Percentiles rank a stretch among this genome's conserved stretches.
Evolutionary conservation across 2,797 vertebrate species (phyloP).

Genomic region (Peromyscus attwateri): DNA sequence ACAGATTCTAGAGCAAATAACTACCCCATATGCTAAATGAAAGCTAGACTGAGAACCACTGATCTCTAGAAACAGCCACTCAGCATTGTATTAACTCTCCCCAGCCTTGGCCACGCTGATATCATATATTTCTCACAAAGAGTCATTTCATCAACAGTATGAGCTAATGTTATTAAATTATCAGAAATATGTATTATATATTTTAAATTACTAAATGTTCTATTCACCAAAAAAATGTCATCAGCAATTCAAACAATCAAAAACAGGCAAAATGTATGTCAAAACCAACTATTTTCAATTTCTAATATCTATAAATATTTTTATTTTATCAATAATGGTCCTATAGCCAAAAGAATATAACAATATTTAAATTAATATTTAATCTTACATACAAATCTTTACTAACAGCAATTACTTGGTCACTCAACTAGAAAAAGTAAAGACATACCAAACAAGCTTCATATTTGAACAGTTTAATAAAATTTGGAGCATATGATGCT

Average conservation of each 20-base stretch:
- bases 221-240: constrained; percentile 69
- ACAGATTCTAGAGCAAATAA: constrained; percentile 49
- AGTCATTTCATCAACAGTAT: constrained; percentile 46
- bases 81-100: constrained; percentile 44
- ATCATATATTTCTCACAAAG: constrained; percentile 30
- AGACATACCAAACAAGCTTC: constrained; percentile 46
- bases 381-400: constrained; percentile 71
- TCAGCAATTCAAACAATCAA: constrained; percentile 53
- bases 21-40: not conserved
- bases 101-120: constrained; percentile 35
- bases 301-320: constrained; percentile 61
- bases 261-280: constrained; percentile 71
- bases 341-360: constrained; percentile 71
- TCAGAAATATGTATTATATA: constrained; percentile 37
- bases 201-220: constrained; percentile 65
- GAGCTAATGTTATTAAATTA: constrained; percentile 51
- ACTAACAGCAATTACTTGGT: constrained; percentile 54
- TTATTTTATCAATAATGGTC: constrained; percentile 72
- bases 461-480: constrained; percentile 61
- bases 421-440: constrained; percentile 57
- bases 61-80: not conserved
- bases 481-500: constrained; percentile 65
- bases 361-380: constrained; percentile 60
- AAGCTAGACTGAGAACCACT: constrained; percentile 31
- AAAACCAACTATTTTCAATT: constrained; percentile 79